Base-by-base conservation (phyloP, 2,113 vertebrate species). In the Barnardius zonarius region DNA sequence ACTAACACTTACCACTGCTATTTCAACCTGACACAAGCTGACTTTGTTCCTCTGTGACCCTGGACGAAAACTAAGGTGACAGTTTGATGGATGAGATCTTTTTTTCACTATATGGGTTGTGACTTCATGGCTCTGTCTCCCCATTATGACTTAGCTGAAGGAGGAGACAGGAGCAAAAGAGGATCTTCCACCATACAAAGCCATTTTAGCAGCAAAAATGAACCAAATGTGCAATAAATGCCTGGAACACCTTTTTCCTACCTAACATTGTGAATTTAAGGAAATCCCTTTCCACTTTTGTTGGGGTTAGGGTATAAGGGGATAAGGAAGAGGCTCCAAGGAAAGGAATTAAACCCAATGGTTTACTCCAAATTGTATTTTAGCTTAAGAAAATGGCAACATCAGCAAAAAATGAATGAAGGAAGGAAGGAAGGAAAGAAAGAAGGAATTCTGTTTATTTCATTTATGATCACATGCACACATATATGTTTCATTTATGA, bases 41-140 rank as follows among this genome's bases (percentile, higher is more conserved):
- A 98, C 97, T 98, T 97, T 97, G 97, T 98, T 97, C 92, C 59
- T 51, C 79, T 82, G 94, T 97, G 97, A 98, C 98, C 97, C 97
- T 83, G 79, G 94, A 94, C 75, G 96, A 98, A 97, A 97, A 91
- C 92, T 83, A 97, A 97, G 94, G 96, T 97, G 97, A 96, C 90
- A 82, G 95, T 84, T 98, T 98, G 98, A 98, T 98, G 97, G 97
- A 98, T 98, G 97, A 79, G 93, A 90, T 91, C 96, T 88, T 90
- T 33, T 33, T 93, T 96, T 96, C 97, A 98, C 97, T 97, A 97
- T 96, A 95, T 76, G 93, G 95, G 85, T 88, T 96, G 97, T 96
- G 97, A 98, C 97, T 98, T 97, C 97, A 93, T 27, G 55, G 94
- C 84, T 94, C 92, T 94, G 70, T 95, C 83, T 89, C 92, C 64